Percentiles rank a stretch among this genome's conserved stretches.
These are phyloP conservation scores for Habroteleia sp. DNA, from an alignment of 2,888 invertebrate species.

Conservation along the genomic window DNA sequence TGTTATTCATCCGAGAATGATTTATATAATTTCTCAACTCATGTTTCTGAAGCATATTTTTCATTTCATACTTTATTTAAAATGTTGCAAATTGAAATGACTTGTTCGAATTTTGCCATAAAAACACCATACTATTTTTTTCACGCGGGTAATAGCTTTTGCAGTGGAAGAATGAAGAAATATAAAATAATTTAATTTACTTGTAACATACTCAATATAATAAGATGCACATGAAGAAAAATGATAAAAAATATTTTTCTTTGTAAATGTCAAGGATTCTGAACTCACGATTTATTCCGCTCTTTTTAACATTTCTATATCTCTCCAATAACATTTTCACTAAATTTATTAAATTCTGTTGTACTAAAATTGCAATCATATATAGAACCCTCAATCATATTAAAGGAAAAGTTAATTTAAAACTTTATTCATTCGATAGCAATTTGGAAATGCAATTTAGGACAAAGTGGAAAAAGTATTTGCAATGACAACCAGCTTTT, in stretches of 20 bases:
- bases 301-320: slow-evolving; percentile 7
- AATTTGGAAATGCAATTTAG: slow-evolving; percentile 25
- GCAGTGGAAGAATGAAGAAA: too few species aligned
- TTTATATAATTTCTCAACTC: too few species aligned
- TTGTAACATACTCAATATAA: too few species aligned
- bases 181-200: too few species aligned
- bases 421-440: slow-evolving; percentile 15
- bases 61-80: too few species aligned
- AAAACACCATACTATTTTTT: too few species aligned
- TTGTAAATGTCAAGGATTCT: slow-evolving; percentile 12
- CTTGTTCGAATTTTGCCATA: too few species aligned
- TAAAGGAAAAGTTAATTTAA: slow-evolving; percentile 29
- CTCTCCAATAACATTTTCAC: slow-evolving; percentile 2
- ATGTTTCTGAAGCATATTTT: too few species aligned
- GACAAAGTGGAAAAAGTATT: slow-evolving; percentile 24
- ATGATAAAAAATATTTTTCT: slow-evolving; percentile 1
- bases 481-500: slow-evolving; percentile 1
- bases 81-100: too few species aligned
- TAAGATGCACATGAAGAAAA: too few species aligned
- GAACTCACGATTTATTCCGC: slow-evolving; percentile 3
- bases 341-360: slow-evolving; percentile 24
- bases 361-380: slow-evolving; percentile 19
- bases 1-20: too few species aligned
- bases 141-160: too few species aligned
- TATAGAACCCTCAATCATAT: slow-evolving; percentile 7